A percentile compares a stretch with the other conserved stretches of the same genome.
These are phyloP conservation scores for Eurypyga helias DNA, from an alignment of 2,113 vertebrate species.

Conservation along the genomic window DNA sequence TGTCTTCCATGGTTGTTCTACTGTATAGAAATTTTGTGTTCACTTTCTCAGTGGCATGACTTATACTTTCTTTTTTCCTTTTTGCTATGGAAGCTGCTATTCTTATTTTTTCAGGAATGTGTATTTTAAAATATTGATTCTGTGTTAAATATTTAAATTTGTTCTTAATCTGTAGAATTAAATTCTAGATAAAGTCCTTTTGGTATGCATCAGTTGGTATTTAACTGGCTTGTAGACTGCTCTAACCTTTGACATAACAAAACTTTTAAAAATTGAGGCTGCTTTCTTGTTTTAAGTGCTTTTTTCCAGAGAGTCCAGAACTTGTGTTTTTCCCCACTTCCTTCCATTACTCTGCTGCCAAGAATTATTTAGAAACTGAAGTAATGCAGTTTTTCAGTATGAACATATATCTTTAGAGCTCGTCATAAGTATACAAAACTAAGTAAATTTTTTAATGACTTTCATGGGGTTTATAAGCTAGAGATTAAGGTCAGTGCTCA, in stretches of 20 bases:
- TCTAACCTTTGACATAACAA: not conserved
- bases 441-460: not conserved
- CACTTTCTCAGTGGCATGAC: not conserved
- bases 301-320: not conserved
- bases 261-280: not conserved
- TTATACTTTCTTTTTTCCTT: not conserved
- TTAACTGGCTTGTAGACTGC: not conserved
- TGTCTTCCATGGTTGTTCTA: not conserved
- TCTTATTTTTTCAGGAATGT: not conserved
- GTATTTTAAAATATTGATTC: not conserved
- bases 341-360: not conserved
- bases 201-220: not conserved
- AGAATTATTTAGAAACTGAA: not conserved
- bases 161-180: not conserved
- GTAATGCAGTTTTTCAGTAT: not conserved
- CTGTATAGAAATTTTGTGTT: not conserved
- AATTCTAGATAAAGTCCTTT: not conserved
- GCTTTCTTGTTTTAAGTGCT: not conserved
- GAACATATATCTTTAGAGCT: not conserved
- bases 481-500: not conserved
- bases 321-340: not conserved
- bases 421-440: not conserved
- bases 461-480: not conserved
- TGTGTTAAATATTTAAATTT: conserved; percentile 21
- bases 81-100: not conserved